Evolutionary conservation across 2,888 invertebrate species (phyloP), one percentile per base, ranked within the genome.

Genomic region (Metallyticus violacea): DNA sequence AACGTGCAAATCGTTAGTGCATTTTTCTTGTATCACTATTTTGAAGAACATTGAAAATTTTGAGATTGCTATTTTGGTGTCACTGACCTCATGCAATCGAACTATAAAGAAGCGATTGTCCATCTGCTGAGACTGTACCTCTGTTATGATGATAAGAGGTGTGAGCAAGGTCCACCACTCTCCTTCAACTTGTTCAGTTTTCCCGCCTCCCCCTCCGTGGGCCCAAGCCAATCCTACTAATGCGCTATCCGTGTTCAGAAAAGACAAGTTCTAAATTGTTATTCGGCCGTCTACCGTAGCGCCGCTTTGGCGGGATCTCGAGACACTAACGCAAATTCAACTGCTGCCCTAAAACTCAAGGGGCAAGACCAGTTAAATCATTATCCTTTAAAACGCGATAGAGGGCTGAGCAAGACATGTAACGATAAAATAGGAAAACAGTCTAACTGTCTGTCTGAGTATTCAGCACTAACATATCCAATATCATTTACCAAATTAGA

Each of bases 161-260:
- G 77, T 27, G 77, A 9, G 40, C 79, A 22, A 79, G 26, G 22
- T 27, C 79, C 28, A 22, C 27, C 27, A 27, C 79, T 79, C 80
- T 27, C 26, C 27, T 27, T 26, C 80, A 80, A 80, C 26, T 76
- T 28, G 76, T 29, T 83, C 83, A 77, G 28, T 77, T 83, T 83
- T 83, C 83, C n/a, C 83, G 83, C 83, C 81, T 28, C 85, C 81
- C 85, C 27, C 85, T 77, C 76, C 7, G 40, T n/a, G 27, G 30
- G 62, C 7, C 26, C 81, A 77, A 80, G 81, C 86, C 86, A 87
- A 87, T 87, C 85, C 77, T 26, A 83, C 86, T 87, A 87, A 87
- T 86, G 86, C 86, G 85, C 84, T 26, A 85, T 80, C 85, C 86
- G 80, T 86, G 86, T 86, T 80, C 76, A 28, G 85, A 77, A 77